Evolutionary conservation across 2,797 vertebrate species (phyloP), one percentile per base, ranked within the genome.

Genomic region (Cygnus olor): DNA sequence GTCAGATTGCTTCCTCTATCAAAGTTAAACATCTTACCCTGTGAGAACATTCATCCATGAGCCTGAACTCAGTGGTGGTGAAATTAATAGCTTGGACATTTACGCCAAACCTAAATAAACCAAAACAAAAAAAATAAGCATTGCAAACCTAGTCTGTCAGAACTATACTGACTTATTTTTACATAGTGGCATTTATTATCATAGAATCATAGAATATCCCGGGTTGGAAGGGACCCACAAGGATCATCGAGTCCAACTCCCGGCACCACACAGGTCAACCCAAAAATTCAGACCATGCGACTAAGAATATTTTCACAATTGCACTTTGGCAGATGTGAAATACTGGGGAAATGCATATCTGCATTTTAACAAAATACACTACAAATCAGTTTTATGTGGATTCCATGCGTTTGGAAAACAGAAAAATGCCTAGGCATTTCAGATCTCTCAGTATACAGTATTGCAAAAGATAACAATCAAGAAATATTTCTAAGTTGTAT

Each of bases 51-150:
- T 98, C 96, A 69, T 98, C 94, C 90, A 98, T 93, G 58, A 99
- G 98, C 64, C 97, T 98, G 98, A 99, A 99, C 98, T 99, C 99
- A 9, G 96, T 97, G 54, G 99, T 99, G 91, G 98, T 99, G 96
- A 99, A 98, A 97, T 99, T 99, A 96, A 99, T 96, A 54, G 97
- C 98, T 54, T 98, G 97, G 11, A 98, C 97, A 93, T 98, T 98
- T 81, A 98, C 97, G 80, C 98, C 96, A 18, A 98, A 98, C 98
- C 98, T 98, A 94, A 77, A 97, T 45, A 96, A 95, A 96, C 11
- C 58, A 90, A 93, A 93, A 85, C 13, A 92, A 86, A 81, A 49
- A 45, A 77, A 91, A 96, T 73, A 79, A 97, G 49, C 74, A 96
- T 18, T 93, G 87, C 66, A 87, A 93, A 71, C 19, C 36, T 51